Evolutionary conservation across 2,797 vertebrate genomes (phyloP), one percentile per base, ranked within the genome.

Genomic region (Spatula clypeata): DNA sequence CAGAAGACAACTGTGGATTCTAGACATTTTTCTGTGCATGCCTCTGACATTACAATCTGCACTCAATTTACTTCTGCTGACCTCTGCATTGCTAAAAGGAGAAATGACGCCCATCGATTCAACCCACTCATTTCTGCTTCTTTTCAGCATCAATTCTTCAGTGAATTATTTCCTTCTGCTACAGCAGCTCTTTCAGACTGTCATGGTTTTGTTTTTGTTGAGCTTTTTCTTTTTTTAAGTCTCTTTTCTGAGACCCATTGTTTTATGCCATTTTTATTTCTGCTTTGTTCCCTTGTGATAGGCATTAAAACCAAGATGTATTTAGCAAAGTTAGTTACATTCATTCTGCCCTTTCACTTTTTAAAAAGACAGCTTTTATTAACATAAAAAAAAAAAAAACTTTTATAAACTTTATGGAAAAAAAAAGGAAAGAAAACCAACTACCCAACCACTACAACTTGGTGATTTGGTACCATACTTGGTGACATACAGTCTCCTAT

Each of bases 101-200:
- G 75, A 81, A 87, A 79, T 32, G 54, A 86, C 0, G 0, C 67
- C 67, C 88, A 62, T 91, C 70, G 82, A 79, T 87, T 86, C 86
- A 94, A 38, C 74, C 72, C 70, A 88, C 55, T 93, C 76, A 57
- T 94, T 95, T 92, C 64, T 92, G 34, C 72, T 95, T 88, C 82
- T 45, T 94, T 95, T 84, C 67, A 74, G 66, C 84, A 87, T 74
- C 91, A 85, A 4, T 57, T 91, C 91, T 85, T 80, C 69, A 54
- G 53, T 69, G 76, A 87, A 88, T 90, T 86, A 66, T 55, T 85
- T 86, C 51, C 58, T 93, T 81, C 73, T 92, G 47, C 66, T 71
- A 61, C 14, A 77, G 62, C 51, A 84, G 64, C 27, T 93, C 27
- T 81, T 90, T 96, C 66, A 94, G 60, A 38, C 9, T 47, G 45